Conservation (phyloP, 2,113 vertebrate species). For the Cariama cristata region DNA sequence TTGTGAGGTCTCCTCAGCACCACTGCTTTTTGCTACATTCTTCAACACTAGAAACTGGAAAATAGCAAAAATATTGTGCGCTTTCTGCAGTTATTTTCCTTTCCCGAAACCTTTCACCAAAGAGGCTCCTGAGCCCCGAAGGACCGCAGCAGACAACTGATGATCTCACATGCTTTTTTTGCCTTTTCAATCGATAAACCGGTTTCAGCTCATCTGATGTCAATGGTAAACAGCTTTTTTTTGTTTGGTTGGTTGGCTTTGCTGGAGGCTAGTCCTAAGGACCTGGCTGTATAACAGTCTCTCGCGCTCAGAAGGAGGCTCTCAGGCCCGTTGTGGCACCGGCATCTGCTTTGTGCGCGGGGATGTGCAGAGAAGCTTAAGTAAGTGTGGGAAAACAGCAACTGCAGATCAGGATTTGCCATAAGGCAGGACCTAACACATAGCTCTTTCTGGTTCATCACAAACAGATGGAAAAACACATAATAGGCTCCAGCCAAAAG, state of each 20-base stretch:
- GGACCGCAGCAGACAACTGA: neutral
- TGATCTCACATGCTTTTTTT: neutral
- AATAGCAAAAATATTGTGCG: neutral
- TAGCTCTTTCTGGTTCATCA: constrained; percentile 77
- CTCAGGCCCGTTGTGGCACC: constrained; percentile 65
- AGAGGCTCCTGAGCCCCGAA: neutral
- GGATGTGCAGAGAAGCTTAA: constrained; percentile 79
- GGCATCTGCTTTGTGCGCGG: constrained; percentile 76
- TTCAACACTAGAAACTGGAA: neutral
- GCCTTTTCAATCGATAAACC: constrained; percentile 43
- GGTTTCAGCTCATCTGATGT: constrained; percentile 63
- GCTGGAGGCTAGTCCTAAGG: constrained; percentile 74
- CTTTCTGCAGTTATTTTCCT: neutral
- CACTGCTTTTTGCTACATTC: neutral
- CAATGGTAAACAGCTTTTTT: constrained; percentile 61
- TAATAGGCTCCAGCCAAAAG: constrained; percentile 76
- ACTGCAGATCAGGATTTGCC: constrained; percentile 80
- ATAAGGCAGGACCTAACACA: constrained; percentile 82
- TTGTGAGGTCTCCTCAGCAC: neutral
- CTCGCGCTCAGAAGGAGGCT: constrained; percentile 64
- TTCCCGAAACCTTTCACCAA: neutral
- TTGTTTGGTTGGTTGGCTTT: constrained; percentile 71
- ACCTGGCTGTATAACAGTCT: constrained; percentile 46
- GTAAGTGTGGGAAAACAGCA: constrained; percentile 84
- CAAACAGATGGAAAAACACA: constrained; percentile 82